Base-by-base conservation (phyloP, 2,113 vertebrate species). In the Neogobius melanostomus region DNA sequence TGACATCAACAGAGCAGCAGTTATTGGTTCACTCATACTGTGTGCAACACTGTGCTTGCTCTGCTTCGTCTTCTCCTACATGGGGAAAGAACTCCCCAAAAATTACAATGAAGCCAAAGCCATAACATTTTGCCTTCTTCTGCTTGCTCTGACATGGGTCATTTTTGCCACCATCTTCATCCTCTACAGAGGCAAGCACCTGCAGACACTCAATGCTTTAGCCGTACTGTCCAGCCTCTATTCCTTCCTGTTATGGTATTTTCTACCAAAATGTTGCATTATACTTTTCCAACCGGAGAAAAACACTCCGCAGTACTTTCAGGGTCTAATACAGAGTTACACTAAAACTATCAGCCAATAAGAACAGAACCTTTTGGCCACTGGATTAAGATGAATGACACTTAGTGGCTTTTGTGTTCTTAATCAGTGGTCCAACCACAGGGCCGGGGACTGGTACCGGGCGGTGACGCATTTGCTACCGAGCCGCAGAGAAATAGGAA, bases 71-170 rank as follows among this genome's bases (percentile, higher is more conserved):
- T 94, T 95, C 80, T 95, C 94, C 75, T 96, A 95, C 84, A 88
- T 92, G 89, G 95, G 94, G 50, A 96, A 94, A 59, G 94, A 95
- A 67, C 94, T 97, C 6, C 95, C 96, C 0, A 95, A 95, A 78
- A 94, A 94, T 80, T 97, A 97, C 85, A 96, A 92, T 0, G 95
- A 96, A 75, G 95, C 95, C 70, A 96, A 95, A 87, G 90, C 93
- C 15, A 93, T 96, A 71, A 95, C 95, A 0, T 94, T 95, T 81
- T 91, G 95, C 74, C 85, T 96, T 45, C 85, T 97, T 11, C 80
- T 95, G 68, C 90, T 92, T 54, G 91, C 94, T 11, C 47, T 92
- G 48, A 92, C 89, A 65, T 94, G 94, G 92, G 90, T 94, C 42
- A 7, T 82, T 28, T 94, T 88, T 79, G 74, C 76, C 53, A 93